phyloP scores from a whole-genome alignment of 2,113 vertebrate species.

The Callorhinus ursinus region DNA sequence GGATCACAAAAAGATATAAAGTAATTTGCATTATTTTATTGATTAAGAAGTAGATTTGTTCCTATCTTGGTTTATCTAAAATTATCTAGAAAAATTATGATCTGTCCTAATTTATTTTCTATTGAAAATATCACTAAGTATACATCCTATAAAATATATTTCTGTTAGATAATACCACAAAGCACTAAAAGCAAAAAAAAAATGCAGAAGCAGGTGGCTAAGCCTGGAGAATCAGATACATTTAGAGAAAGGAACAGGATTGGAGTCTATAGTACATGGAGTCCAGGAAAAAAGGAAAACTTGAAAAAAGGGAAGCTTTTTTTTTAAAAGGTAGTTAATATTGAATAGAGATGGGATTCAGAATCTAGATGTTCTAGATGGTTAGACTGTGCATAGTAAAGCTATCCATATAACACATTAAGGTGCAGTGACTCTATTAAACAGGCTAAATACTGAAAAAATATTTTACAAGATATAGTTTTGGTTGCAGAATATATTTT shows the following conservation, averaged over 20 bases:
- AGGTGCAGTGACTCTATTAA: not conserved
- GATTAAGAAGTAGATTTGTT: not conserved
- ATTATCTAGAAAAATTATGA: constrained; percentile 35
- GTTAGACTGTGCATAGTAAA: not conserved
- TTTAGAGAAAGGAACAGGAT: not conserved
- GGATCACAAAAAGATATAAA: not conserved
- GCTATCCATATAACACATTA: not conserved
- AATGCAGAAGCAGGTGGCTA: not conserved
- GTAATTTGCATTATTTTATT: constrained; percentile 48
- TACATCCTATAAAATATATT: not conserved
- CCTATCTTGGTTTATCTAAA: constrained; percentile 53
- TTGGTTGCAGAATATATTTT: not conserved
- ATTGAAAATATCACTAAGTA: constrained; percentile 17
- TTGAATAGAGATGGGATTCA: not conserved
- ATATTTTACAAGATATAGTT: not conserved
- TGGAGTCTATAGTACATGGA: too few species aligned
- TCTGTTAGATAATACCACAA: constrained; percentile 2
- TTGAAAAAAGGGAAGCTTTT: not conserved
- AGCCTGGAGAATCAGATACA: not conserved
- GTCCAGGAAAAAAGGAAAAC: not conserved
- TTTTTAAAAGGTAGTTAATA: not conserved
- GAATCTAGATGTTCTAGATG: not conserved
- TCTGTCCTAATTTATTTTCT: constrained; percentile 13
- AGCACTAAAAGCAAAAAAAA: not conserved
- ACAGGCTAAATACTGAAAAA: not conserved